These are phyloP conservation scores for Callorhinus ursinus DNA, from an alignment of 2,113 vertebrate genomes.

Conservation along the genomic window DNA sequence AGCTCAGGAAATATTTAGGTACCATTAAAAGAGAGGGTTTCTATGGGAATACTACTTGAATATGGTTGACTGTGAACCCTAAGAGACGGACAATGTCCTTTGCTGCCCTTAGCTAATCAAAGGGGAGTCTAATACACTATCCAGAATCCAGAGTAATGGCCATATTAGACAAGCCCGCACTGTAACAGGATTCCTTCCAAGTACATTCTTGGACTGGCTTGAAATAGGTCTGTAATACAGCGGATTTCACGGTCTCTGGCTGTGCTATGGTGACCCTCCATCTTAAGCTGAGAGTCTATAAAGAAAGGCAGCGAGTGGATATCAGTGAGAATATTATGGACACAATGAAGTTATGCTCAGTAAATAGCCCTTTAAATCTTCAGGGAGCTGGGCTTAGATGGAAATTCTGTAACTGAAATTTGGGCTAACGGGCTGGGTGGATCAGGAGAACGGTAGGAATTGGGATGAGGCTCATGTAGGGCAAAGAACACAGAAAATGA, in stretches of 20 bases:
- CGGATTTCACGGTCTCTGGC: not conserved
- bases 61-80: not conserved
- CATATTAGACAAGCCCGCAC: not conserved
- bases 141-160: not conserved
- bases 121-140: not conserved
- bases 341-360: not conserved
- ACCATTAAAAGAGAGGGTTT: not conserved
- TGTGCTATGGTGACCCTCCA: not conserved
- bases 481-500: not conserved
- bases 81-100: not conserved
- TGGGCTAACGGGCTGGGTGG: not conserved
- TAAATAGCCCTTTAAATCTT: not conserved
- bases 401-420: not conserved
- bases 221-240: not conserved
- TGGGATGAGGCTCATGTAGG: not conserved
- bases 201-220: not conserved
- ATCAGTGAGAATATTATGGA: not conserved
- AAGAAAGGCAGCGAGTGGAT: not conserved
- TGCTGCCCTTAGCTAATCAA: not conserved
- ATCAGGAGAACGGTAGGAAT: not conserved
- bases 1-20: not conserved
- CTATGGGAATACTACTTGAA: not conserved
- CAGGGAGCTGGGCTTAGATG: not conserved
- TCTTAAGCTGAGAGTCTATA: not conserved
- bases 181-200: conserved; percentile 29